phyloP scores from a whole-genome alignment of 92 coral and sea anemone genomes.

The Epizoanthus rinbou region DNA sequence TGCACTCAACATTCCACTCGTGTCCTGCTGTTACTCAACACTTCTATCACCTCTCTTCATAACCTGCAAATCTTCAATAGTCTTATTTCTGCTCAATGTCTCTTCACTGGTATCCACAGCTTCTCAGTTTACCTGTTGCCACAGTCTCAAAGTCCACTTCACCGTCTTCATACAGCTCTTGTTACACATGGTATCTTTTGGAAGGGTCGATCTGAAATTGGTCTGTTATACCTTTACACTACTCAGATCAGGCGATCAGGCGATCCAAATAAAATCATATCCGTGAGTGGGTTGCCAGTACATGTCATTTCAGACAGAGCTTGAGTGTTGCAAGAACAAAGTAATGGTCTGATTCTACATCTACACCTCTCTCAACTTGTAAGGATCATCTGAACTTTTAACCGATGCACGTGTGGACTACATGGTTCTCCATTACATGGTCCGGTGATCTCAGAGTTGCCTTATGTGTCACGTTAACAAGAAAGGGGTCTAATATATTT shows the following conservation, averaged over 20 bases:
- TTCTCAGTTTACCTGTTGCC: conserved; percentile 1
- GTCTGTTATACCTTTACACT: background rate
- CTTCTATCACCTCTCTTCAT: background rate
- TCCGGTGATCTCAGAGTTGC: conserved; percentile 22
- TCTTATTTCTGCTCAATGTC: conserved; percentile 1
- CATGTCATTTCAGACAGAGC: background rate
- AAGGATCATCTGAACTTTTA: conserved; percentile 11
- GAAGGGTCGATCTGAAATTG: background rate
- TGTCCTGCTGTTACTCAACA: background rate
- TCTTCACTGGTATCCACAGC: conserved; percentile 12
- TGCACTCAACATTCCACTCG: no score
- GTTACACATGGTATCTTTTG: background rate
- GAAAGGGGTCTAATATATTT: no score
- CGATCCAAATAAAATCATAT: background rate
- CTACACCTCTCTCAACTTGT: conserved; percentile 10
- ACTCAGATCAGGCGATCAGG: no score
- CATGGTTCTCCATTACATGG: background rate
- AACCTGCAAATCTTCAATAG: background rate
- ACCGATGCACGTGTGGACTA: conserved; percentile 10
- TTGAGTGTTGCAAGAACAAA: background rate
- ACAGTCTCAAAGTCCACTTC: conserved; percentile 4
- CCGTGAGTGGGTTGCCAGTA: background rate
- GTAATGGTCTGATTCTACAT: conserved; percentile 23
- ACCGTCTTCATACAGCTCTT: background rate
- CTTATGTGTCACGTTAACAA: background rate